These are phyloP conservation scores for Chionomys nivalis DNA, from an alignment of 2,113 vertebrate species.

Conservation along the genomic window DNA sequence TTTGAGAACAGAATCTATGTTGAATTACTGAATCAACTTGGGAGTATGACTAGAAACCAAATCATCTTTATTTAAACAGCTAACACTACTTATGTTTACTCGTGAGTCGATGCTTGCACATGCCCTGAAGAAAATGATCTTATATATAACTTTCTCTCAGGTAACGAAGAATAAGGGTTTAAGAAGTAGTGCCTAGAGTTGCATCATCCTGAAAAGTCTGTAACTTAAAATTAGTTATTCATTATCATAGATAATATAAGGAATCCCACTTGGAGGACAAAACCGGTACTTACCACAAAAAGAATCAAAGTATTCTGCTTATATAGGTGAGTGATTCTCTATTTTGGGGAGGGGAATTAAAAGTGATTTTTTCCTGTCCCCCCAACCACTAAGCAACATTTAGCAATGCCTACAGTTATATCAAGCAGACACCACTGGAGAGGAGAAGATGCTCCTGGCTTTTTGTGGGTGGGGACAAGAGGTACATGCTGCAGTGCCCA, in stretches of 20 bases:
- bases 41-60: constrained; percentile 77
- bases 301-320: background rate
- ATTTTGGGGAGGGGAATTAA: background rate
- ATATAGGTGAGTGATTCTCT: background rate
- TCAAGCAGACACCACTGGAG: background rate
- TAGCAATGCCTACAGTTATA: background rate
- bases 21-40: constrained; percentile 80
- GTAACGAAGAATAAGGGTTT: background rate
- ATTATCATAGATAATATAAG: background rate
- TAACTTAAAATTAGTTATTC: background rate
- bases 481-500: background rate
- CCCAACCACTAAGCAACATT: background rate
- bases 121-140: constrained; percentile 49
- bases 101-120: constrained; percentile 58
- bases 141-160: constrained; percentile 3
- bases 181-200: background rate
- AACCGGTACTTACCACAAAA: background rate
- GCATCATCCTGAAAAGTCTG: background rate
- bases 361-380: background rate
- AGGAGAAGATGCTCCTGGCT: background rate
- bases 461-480: background rate
- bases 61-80: constrained; percentile 81
- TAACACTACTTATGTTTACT: constrained; percentile 72
- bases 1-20: constrained; percentile 78
- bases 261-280: background rate